Conservation (phyloP, 92 coral and sea anemone genomes). For the Heliopora coerulea region DNA sequence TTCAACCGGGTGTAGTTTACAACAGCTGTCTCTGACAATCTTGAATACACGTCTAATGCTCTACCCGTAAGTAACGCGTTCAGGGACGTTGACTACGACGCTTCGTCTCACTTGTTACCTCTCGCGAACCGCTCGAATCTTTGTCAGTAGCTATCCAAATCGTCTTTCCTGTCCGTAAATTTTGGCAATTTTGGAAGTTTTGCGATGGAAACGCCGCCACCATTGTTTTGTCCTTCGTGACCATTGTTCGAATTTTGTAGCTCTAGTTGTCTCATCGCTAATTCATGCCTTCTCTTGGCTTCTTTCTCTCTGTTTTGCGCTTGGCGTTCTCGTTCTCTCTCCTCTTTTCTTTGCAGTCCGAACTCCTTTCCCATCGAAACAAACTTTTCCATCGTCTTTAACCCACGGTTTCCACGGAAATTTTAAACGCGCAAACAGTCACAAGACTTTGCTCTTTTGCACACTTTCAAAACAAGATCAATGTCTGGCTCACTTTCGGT, state of each 20-base stretch:
- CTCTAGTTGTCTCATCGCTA: conserved; percentile 41
- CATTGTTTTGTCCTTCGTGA: background rate
- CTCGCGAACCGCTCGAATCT: conserved; percentile 57
- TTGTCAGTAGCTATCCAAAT: conserved; percentile 48
- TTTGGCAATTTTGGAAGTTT: conserved; percentile 57
- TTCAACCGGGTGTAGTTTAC: conserved; percentile 37
- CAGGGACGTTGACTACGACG: conserved; percentile 22
- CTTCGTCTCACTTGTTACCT: conserved; percentile 43
- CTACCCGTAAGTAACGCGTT: conserved; percentile 24
- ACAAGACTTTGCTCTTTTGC: too few species aligned
- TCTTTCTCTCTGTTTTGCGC: conserved; percentile 31
- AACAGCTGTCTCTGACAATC: conserved; percentile 38
- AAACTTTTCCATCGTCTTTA: background rate
- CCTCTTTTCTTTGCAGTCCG: conserved; percentile 44
- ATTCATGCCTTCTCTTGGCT: conserved; percentile 31
- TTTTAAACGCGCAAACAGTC: too few species aligned
- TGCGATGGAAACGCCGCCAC: conserved; percentile 4
- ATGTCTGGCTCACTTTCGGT: too few species aligned
- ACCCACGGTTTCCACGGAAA: too few species aligned
- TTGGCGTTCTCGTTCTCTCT: conserved; percentile 15
- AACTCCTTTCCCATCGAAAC: background rate
- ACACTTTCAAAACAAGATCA: too few species aligned
- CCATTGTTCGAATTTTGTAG: background rate
- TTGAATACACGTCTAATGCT: conserved; percentile 39
- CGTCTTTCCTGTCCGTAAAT: conserved; percentile 46